Conservation (phyloP, 2,888 invertebrate genomes). For the Dryobota labecula region DNA sequence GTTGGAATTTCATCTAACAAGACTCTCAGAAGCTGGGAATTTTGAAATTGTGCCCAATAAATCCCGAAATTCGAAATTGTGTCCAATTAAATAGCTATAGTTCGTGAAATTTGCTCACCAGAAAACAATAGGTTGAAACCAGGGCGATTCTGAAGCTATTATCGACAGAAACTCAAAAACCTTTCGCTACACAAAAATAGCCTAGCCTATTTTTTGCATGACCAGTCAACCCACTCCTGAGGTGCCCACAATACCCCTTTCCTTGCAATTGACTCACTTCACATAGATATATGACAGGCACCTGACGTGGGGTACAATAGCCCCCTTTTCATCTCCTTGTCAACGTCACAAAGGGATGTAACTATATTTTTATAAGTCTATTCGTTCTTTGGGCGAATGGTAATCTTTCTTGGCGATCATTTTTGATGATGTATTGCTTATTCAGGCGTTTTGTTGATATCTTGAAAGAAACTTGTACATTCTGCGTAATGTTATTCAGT, state of each 20-base stretch:
- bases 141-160: neutral
- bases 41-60: no score
- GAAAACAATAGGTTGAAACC: neutral
- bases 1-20: neutral
- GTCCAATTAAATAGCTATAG: neutral
- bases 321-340: conserved; percentile 36
- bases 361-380: conserved; percentile 41
- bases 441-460: conserved; percentile 20
- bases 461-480: conserved; percentile 2
- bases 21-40: neutral
- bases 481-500: conserved; percentile 13
- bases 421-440: conserved; percentile 35
- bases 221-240: neutral
- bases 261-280: conserved; percentile 32
- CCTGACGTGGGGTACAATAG: conserved; percentile 25
- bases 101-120: no score
- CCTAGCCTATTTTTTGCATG: neutral
- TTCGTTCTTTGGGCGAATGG: conserved; percentile 13
- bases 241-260: conserved; percentile 5
- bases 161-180: conserved; percentile 4
- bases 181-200: conserved; percentile 11
- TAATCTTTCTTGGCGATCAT: conserved; percentile 33
- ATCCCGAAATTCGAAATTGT: neutral
- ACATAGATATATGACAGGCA: conserved; percentile 37
- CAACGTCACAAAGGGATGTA: conserved; percentile 42